Conservation (phyloP, 2,113 vertebrate genomes). For the Cromileptes altivelis region DNA sequence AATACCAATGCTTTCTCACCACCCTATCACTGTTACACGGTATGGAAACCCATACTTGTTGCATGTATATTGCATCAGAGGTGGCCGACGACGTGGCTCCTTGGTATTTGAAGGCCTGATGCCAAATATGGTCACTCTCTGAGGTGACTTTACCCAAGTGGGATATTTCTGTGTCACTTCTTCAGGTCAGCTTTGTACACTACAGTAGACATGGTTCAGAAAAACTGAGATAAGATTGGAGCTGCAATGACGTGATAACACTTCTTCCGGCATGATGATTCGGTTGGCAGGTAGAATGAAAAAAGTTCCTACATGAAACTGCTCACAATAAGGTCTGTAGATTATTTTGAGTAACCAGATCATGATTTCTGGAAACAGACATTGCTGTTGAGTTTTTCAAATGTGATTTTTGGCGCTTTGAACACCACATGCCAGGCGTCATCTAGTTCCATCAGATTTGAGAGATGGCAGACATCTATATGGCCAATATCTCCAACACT, state of each 20-base stretch:
- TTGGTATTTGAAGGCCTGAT: slow-evolving; percentile 11
- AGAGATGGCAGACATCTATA: too few species aligned
- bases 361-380: too few species aligned
- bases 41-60: slow-evolving; percentile 46
- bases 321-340: too few species aligned
- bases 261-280: too few species aligned
- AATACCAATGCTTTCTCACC: slow-evolving; percentile 24
- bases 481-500: too few species aligned
- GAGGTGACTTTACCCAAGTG: background rate
- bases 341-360: too few species aligned
- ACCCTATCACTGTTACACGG: slow-evolving; percentile 41
- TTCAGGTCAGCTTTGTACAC: background rate
- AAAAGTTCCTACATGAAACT: too few species aligned
- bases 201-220: background rate
- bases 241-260: background rate
- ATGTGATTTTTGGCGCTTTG: too few species aligned
- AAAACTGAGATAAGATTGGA: background rate
- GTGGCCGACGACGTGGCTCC: slow-evolving; percentile 1
- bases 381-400: too few species aligned
- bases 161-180: background rate
- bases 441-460: too few species aligned
- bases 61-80: slow-evolving; percentile 61
- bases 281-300: too few species aligned
- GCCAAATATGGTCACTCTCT: slow-evolving; percentile 23
- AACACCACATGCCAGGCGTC: too few species aligned